These are phyloP conservation scores for Choristoneura fumiferana DNA, from an alignment of 1,140 invertebrate genomes.

Conservation along the genomic window DNA sequence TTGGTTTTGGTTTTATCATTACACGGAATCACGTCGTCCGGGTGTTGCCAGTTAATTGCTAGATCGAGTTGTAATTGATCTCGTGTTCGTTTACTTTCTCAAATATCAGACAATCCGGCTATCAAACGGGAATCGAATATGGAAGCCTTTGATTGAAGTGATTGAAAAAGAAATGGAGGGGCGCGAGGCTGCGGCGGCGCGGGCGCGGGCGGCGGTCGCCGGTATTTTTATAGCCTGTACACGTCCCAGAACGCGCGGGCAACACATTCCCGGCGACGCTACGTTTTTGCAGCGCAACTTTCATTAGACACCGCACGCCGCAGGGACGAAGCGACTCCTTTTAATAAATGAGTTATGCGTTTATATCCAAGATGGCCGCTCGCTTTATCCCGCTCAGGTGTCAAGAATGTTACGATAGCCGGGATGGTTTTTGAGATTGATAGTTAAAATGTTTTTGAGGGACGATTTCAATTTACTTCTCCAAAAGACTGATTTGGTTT, in stretches of 20 bases:
- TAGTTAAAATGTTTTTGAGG: neutral
- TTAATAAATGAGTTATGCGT: constrained; percentile 71
- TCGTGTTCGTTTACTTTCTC: neutral
- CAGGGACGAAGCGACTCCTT: constrained; percentile 53
- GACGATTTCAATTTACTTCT: neutral
- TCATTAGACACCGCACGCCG: constrained; percentile 63
- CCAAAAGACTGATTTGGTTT: no score
- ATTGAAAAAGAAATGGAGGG: constrained; percentile 69
- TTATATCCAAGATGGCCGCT: constrained; percentile 62
- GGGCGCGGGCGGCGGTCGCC: constrained; percentile 27
- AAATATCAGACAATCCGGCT: constrained; percentile 41
- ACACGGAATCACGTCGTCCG: neutral
- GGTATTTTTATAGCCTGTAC: constrained; percentile 73
- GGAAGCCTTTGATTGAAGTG: constrained; percentile 64
- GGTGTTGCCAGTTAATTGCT: constrained; percentile 8
- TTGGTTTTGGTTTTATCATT: constrained; percentile 6
- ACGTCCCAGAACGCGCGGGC: constrained; percentile 60
- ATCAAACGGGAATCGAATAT: constrained; percentile 53
- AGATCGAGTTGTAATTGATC: constrained; percentile 1
- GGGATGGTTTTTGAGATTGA: constrained; percentile 23
- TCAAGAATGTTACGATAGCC: constrained; percentile 51
- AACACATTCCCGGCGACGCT: constrained; percentile 67
- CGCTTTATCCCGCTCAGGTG: constrained; percentile 40
- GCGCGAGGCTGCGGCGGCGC: constrained; percentile 38
- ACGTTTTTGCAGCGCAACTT: constrained; percentile 69